phyloP scores from a whole-genome alignment of 2,797 vertebrate genomes.

The Carapus acus region DNA sequence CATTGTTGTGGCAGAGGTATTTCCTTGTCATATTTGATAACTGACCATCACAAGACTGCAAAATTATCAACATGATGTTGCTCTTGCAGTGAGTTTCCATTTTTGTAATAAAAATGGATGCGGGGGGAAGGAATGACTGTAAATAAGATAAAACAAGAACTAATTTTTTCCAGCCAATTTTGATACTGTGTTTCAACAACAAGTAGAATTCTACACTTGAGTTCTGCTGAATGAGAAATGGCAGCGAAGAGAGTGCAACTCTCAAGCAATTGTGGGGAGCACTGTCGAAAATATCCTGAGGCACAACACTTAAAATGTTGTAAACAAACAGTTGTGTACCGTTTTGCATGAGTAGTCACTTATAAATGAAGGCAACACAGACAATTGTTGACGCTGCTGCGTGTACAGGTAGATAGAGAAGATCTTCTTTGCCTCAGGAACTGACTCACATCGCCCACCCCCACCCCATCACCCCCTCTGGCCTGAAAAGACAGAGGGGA shows the following conservation, averaged over 20 bases:
- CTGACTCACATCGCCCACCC: neutral
- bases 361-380: constrained; percentile 4
- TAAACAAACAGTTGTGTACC: constrained; percentile 3
- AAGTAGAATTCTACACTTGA: neutral
- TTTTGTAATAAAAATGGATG: no score
- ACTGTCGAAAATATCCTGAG: constrained; percentile 1
- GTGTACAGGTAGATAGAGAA: constrained; percentile 1
- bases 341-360: constrained; percentile 9
- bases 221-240: neutral
- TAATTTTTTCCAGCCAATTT: no score
- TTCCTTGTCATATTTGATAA: no score
- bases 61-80: no score
- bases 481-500: constrained; percentile 5
- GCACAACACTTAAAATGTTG: neutral
- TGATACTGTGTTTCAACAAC: neutral
- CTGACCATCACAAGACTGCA: no score
- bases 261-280: neutral
- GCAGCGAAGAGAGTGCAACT: neutral
- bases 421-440: constrained; percentile 4
- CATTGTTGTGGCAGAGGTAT: no score
- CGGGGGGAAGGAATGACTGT: no score
- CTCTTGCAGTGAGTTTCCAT: no score
- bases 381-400: constrained; percentile 10
- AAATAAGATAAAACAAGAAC: no score
- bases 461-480: constrained; percentile 5